phyloP scores from a whole-genome alignment of 2,797 vertebrate genomes.

The Cossypha dichroa region DNA sequence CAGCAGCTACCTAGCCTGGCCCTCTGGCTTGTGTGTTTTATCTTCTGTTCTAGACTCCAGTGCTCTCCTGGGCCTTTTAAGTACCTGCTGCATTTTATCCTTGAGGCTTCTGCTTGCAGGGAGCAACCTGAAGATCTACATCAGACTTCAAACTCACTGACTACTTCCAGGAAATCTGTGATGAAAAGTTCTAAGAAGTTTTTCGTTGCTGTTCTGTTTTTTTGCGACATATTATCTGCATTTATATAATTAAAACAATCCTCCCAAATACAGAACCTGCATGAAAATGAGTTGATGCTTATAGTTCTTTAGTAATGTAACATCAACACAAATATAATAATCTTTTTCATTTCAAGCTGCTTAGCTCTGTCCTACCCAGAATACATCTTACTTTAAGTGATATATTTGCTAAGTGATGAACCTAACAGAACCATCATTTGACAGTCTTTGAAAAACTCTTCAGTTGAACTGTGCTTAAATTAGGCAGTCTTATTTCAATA shows the following conservation, averaged over 20 bases:
- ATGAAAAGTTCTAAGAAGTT: neutral
- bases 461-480: neutral
- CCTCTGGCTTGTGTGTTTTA: neutral
- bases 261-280: neutral
- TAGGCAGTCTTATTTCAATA: neutral
- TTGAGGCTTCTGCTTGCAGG: neutral
- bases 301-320: neutral
- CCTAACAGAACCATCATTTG: neutral
- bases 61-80: neutral
- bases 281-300: neutral
- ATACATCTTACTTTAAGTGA: neutral
- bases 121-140: neutral
- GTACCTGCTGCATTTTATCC: neutral
- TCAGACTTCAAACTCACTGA: neutral
- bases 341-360: neutral
- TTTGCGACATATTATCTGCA: neutral
- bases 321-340: neutral
- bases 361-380: neutral
- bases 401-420: neutral
- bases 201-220: neutral
- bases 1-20: neutral
- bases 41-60: neutral
- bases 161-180: neutral
- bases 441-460: neutral
- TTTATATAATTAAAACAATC: neutral